Percentiles rank a stretch among this genome's conserved stretches.
These are phyloP conservation scores for Sinopyrophorus schimmeli DNA, from an alignment of 2,888 invertebrate species.

Conservation along the genomic window DNA sequence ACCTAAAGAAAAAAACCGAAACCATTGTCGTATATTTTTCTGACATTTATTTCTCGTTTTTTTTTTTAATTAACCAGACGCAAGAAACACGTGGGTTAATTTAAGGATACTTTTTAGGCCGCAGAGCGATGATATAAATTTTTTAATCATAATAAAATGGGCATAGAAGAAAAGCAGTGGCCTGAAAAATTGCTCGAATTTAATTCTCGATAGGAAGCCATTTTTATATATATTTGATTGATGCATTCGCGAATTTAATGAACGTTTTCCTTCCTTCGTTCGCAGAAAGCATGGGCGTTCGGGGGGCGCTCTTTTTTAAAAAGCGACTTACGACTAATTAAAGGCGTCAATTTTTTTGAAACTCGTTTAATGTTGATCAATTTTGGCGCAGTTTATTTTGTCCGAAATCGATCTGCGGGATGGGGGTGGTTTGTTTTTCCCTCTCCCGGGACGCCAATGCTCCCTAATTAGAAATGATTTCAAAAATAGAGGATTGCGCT, in stretches of 20 bases:
- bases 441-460: too few relatives aligned
- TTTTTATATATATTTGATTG: conserved; percentile 7
- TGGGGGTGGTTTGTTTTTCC: too few relatives aligned
- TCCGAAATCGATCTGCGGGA: background rate
- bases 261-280: conserved; percentile 9
- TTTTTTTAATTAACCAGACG: conserved; percentile 25
- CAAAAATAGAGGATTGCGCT: too few relatives aligned
- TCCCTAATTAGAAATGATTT: too few relatives aligned
- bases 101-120: conserved; percentile 14
- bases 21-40: conserved; percentile 17
- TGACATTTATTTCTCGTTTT: conserved; percentile 20
- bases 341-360: background rate
- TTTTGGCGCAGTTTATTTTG: background rate
- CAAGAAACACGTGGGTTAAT: conserved; percentile 17
- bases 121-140: conserved; percentile 22
- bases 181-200: conserved; percentile 11
- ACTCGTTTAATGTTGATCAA: background rate
- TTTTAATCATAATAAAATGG: conserved; percentile 36
- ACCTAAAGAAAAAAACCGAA: conserved; percentile 11
- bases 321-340: background rate
- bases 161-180: conserved; percentile 27
- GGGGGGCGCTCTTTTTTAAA: background rate
- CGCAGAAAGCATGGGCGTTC: background rate
- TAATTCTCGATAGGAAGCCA: conserved; percentile 1
- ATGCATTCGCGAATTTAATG: conserved; percentile 18